Conservation (phyloP, 2,888 invertebrate genomes). For the Ichneumoninae sp. region DNA sequence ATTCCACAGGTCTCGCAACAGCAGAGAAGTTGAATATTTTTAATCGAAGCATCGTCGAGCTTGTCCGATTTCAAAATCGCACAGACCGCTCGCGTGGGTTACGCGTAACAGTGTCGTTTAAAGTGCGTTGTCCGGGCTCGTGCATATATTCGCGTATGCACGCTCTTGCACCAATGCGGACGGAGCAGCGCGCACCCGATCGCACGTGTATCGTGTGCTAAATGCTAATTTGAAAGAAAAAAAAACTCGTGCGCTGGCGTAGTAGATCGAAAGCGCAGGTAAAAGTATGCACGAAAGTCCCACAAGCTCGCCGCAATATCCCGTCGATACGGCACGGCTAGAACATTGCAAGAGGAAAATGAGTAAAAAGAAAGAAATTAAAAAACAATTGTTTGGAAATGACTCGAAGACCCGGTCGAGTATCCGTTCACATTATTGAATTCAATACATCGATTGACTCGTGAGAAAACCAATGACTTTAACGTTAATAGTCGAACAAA, state of each 20-base stretch:
- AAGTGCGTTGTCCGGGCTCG: constrained; percentile 8
- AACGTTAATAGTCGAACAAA: not conserved
- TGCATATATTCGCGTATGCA: constrained; percentile 36
- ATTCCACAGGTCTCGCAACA: not conserved
- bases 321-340: constrained; percentile 20
- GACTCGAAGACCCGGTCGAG: constrained; percentile 21
- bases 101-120: constrained; percentile 14
- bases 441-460: not conserved
- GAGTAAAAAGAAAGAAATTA: not conserved
- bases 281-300: constrained; percentile 14
- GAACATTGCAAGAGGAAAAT: not conserved
- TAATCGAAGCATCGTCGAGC: not conserved
- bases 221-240: constrained; percentile 69
- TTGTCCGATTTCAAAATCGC: constrained; percentile 60
- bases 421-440: not conserved
- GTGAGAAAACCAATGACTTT: not conserved
- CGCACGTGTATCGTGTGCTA: constrained; percentile 72
- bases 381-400: not conserved
- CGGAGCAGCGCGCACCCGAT: constrained; percentile 21
- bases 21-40: not conserved
- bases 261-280: constrained; percentile 30
- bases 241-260: constrained; percentile 40
- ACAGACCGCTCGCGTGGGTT: constrained; percentile 18
- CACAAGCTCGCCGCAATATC: constrained; percentile 44
- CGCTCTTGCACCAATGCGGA: constrained; percentile 70